Conservation (phyloP, 2,888 invertebrate species). For the Drosophila anceps region DNA sequence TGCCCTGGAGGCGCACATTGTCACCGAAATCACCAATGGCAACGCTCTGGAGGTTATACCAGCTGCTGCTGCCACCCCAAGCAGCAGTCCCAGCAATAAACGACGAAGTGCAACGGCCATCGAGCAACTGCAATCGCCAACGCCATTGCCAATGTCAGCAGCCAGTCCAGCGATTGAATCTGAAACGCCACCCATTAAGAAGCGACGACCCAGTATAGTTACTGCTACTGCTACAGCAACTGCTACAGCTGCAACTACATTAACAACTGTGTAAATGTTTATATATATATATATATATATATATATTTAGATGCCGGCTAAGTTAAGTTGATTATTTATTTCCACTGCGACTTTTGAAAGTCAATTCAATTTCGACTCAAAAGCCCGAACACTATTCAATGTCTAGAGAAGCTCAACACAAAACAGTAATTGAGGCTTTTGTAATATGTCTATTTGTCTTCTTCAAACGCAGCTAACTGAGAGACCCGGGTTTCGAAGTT, state of each 20-base stretch:
- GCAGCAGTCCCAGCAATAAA: conserved; percentile 46
- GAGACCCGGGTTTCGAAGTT: conserved; percentile 3
- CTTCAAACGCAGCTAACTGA: conserved; percentile 2
- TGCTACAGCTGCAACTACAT: conserved; percentile 23
- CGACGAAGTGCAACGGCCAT: conserved; percentile 38
- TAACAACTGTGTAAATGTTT: conserved; percentile 59
- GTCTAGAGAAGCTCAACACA: conserved; percentile 52
- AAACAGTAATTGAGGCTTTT: conserved; percentile 45
- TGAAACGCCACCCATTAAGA: conserved; percentile 71
- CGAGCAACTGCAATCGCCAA: not conserved
- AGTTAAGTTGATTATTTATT: conserved; percentile 65
- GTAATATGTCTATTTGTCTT: conserved; percentile 26
- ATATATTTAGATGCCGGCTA: conserved; percentile 32
- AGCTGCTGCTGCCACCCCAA: conserved; percentile 2
- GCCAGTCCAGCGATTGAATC: conserved; percentile 25
- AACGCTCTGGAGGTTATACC: conserved; percentile 12
- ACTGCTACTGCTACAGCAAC: conserved; percentile 11
- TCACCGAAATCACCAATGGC: conserved; percentile 72
- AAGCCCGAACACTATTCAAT: conserved; percentile 25
- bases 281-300: conserved; percentile 12
- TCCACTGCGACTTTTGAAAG: conserved; percentile 34
- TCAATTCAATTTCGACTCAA: conserved; percentile 39
- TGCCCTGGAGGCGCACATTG: conserved; percentile 81
- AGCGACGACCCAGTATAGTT: conserved; percentile 60
- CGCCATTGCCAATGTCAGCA: not conserved